These are phyloP conservation scores for Epirrhoe tristata DNA, from an alignment of 2,888 invertebrate species.

Conservation along the genomic window DNA sequence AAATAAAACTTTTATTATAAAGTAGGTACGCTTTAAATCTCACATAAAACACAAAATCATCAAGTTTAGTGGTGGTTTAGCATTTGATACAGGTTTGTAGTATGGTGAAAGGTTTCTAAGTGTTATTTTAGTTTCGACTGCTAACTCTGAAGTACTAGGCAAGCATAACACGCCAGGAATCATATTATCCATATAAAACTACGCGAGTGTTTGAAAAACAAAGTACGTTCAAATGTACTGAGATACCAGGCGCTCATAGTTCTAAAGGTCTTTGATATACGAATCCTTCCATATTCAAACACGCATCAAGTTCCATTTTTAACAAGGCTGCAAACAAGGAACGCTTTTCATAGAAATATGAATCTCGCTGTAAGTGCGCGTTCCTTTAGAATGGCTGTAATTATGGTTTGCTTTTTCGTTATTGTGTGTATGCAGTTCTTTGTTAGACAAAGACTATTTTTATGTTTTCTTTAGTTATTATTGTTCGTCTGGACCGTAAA, in stretches of 20 bases:
- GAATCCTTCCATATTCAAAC: conserved; percentile 30
- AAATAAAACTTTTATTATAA: too few relatives aligned
- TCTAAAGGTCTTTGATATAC: conserved; percentile 26
- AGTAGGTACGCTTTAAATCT: too few relatives aligned
- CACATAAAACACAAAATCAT: too few relatives aligned
- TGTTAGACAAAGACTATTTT: neutral
- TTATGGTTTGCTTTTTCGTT: neutral
- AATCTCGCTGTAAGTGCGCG: conserved; percentile 1
- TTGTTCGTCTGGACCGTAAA: neutral
- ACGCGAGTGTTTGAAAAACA: conserved; percentile 1
- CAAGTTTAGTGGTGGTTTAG: too few relatives aligned
- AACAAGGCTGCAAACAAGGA: conserved; percentile 41
- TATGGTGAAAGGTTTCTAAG: too few relatives aligned
- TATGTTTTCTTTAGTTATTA: neutral
- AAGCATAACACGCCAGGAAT: conserved; percentile 16
- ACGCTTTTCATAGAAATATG: conserved; percentile 20
- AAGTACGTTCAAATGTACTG: neutral
- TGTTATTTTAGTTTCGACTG: too few relatives aligned
- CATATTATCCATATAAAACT: neutral
- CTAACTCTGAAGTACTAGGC: conserved; percentile 16
- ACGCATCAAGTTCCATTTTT: conserved; percentile 45
- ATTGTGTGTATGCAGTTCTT: neutral
- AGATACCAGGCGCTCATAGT: conserved; percentile 17
- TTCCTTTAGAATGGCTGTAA: neutral
- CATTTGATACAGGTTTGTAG: too few relatives aligned